phyloP scores from a whole-genome alignment of 2,113 vertebrate species.

The Eurystomus gularis region DNA sequence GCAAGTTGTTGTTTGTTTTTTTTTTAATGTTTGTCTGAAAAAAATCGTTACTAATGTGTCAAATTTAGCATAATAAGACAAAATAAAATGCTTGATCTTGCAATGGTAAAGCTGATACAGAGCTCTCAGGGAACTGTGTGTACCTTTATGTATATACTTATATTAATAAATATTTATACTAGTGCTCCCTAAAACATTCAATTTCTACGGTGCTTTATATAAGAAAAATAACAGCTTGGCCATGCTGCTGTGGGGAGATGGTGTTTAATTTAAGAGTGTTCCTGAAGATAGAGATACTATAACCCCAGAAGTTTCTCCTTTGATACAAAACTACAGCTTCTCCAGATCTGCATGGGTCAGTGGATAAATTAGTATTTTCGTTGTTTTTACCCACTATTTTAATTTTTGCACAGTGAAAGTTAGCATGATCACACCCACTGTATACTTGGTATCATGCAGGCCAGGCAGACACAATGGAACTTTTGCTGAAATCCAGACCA shows the following conservation, averaged over 20 bases:
- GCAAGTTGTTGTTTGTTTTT: fast-evolving
- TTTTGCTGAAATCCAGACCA: not conserved
- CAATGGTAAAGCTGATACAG: not conserved
- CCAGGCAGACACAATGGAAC: not conserved
- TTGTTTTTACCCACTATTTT: not conserved
- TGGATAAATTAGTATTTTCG: not conserved
- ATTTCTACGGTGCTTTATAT: not conserved
- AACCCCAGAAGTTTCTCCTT: not conserved
- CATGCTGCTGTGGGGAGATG: not conserved
- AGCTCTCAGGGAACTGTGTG: not conserved
- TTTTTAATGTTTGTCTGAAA: not conserved
- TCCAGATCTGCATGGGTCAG: not conserved
- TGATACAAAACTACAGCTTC: not conserved
- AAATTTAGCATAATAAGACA: not conserved
- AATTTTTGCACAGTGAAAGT: not conserved
- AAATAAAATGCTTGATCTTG: not conserved
- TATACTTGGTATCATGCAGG: not conserved
- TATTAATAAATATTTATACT: not conserved
- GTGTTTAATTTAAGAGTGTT: not conserved
- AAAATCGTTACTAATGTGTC: not conserved
- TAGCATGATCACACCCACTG: not conserved
- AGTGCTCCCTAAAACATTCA: not conserved
- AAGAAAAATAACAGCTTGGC: not conserved
- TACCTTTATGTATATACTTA: not conserved
- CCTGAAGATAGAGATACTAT: not conserved